Evolutionary conservation across 2,888 invertebrate species (phyloP).

Genomic region (Caenorhabditis wallacei): DNA sequence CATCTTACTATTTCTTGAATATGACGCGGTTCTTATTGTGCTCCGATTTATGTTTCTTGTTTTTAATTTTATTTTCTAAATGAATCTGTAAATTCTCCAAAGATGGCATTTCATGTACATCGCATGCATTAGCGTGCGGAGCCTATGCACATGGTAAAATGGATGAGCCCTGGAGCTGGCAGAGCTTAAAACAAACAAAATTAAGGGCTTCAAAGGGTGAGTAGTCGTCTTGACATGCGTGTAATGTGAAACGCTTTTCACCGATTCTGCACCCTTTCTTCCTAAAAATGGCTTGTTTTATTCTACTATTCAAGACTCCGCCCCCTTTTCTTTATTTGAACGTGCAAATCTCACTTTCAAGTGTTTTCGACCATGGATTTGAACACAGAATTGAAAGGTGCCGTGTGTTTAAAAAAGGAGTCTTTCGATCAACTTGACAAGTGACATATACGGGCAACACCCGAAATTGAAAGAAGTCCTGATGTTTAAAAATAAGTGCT

Average conservation of each 20-base stretch:
- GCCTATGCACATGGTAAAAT: constrained; percentile 45
- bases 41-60: neutral
- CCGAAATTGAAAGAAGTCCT: constrained; percentile 19
- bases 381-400: constrained; percentile 13
- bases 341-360: constrained; percentile 18
- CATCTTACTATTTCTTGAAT: neutral
- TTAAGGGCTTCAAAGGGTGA: constrained; percentile 62
- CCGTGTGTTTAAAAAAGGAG: too few relatives aligned
- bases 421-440: constrained; percentile 40
- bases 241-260: constrained; percentile 64
- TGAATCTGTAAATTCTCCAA: constrained; percentile 10
- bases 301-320: constrained; percentile 21
- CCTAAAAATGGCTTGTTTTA: constrained; percentile 48
- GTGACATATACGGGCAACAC: constrained; percentile 24
- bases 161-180: constrained; percentile 59
- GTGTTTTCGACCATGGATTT: constrained; percentile 29
- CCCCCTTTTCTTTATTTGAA: neutral
- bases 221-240: constrained; percentile 64
- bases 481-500: constrained; percentile 15
- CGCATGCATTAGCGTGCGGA: constrained; percentile 40
- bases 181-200: constrained; percentile 68
- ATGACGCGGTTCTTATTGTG: neutral
- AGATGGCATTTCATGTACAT: constrained; percentile 22
- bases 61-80: constrained; percentile 2
- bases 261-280: constrained; percentile 54